phyloP scores from a whole-genome alignment of 2,797 vertebrate genomes.

The Falco peregrinus region DNA sequence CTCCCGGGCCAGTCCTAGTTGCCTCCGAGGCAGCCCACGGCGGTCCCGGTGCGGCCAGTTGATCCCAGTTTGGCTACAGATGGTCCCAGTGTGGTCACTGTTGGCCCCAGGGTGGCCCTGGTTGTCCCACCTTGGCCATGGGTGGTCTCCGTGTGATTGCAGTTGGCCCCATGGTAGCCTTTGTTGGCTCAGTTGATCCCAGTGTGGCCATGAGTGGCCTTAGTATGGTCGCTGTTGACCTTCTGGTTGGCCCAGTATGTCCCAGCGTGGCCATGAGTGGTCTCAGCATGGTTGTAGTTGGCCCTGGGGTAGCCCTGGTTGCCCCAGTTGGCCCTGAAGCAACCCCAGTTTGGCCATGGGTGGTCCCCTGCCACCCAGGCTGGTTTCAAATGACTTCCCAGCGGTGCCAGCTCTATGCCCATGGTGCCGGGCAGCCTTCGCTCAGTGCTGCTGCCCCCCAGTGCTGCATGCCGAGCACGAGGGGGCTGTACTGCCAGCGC shows the following conservation, averaged over 20 bases:
- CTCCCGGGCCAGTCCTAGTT: accelerated
- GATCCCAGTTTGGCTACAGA: not conserved
- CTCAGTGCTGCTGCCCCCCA: accelerated
- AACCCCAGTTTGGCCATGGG: not conserved
- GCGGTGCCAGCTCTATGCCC: not conserved
- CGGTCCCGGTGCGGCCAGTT: not conserved
- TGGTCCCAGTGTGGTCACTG: not conserved
- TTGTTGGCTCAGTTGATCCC: no score
- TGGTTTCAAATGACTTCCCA: not conserved
- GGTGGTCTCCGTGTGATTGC: no score
- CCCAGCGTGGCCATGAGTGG: not conserved
- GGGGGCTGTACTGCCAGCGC: accelerated
- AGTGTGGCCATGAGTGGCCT: not conserved
- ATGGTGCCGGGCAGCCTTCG: not conserved
- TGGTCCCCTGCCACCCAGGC: not conserved
- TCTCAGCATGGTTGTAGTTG: no score
- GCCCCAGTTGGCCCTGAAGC: not conserved
- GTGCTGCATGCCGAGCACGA: accelerated
- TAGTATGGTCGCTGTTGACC: not conserved
- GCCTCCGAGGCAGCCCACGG: not conserved
- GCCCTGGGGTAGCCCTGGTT: not conserved
- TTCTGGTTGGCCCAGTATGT: not conserved
- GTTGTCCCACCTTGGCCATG: not conserved
- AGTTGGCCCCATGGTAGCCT: not conserved
- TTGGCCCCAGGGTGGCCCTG: accelerated